Base-by-base conservation (phyloP, 2,113 vertebrate genomes). In the Ceuthmochares aereus region DNA sequence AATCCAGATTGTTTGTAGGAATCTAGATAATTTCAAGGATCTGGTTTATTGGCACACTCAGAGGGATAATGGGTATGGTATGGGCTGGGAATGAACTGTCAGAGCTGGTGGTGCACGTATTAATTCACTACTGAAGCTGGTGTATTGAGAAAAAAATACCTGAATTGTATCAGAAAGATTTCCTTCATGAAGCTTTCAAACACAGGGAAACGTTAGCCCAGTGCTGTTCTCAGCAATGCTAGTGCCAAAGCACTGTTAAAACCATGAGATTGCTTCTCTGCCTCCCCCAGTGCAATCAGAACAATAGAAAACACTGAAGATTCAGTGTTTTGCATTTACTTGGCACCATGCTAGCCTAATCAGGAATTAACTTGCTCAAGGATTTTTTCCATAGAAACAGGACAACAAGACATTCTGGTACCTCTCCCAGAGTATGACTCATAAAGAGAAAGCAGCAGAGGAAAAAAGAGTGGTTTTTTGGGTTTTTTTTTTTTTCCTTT, bases 361-460 rank as follows among this genome's bases (percentile, higher is more conserved):
- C 80, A 91, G 81, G 96, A 94, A 93, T 84, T 37, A 78, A 91
- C 93, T 94, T 83, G 90, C 88, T 93, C 37, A 90, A 93, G 76
- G 79, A 95, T 92, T 95, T 93, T 95, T 96, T 96, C 96, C 84
- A 84, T 37, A 83, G 76, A 94, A 97, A 77, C 84, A 89, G 79
- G 96, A 89, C 89, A 96, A 93, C 76, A 91, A 87, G 86, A 51
- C 0, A 0, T 95, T 79, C 83, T 95, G 89, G 83, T 95, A 84
- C 90, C 86, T 91, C 77, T 96, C 83, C 93, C 92, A 89, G 96
- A 77, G 52, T 32, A 68, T 96, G 96, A 96, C 74, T 97, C 96
- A 94, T 74, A 92, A 89, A 80, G 47, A 89, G 77, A 95, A 92
- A 91, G 78, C 63, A 81, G 68, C 60, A 85, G 63, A 84, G 78